A percentile compares a stretch with the other conserved stretches of the same genome.
phyloP scores from a whole-genome alignment of 2,113 vertebrate genomes.

The Mastomys coucha region DNA sequence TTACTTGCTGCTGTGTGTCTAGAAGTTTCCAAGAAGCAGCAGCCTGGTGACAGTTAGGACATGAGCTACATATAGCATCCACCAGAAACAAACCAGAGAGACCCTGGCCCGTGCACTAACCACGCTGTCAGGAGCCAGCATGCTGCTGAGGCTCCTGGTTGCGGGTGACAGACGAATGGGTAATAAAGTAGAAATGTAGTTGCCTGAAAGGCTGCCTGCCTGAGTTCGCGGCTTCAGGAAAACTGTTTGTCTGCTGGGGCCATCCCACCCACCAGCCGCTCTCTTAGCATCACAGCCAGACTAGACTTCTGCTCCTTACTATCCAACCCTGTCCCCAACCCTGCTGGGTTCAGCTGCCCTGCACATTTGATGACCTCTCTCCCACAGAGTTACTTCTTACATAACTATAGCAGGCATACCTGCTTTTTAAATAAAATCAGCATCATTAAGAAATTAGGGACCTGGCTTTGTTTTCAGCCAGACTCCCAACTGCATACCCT shows the following conservation, averaged over 20 bases:
- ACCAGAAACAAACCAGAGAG: background rate
- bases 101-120: background rate
- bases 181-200: background rate
- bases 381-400: background rate
- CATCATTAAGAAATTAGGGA: background rate
- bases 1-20: background rate
- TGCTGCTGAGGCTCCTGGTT: too few species aligned
- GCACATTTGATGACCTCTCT: background rate
- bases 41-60: accelerated
- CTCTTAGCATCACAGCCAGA: background rate
- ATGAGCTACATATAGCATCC: background rate
- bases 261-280: background rate
- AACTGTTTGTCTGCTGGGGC: background rate
- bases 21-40: background rate
- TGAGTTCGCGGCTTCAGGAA: too few species aligned
- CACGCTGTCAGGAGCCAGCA: background rate
- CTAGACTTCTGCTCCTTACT: background rate
- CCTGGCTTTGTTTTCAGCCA: background rate
- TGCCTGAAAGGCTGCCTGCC: too few species aligned
- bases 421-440: background rate
- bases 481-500: accelerated
- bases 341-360: background rate
- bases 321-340: background rate
- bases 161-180: background rate
- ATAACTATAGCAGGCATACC: background rate